Evolutionary conservation across 2,888 invertebrate species (phyloP).

Genomic region (Trachelus iudaicus): DNA sequence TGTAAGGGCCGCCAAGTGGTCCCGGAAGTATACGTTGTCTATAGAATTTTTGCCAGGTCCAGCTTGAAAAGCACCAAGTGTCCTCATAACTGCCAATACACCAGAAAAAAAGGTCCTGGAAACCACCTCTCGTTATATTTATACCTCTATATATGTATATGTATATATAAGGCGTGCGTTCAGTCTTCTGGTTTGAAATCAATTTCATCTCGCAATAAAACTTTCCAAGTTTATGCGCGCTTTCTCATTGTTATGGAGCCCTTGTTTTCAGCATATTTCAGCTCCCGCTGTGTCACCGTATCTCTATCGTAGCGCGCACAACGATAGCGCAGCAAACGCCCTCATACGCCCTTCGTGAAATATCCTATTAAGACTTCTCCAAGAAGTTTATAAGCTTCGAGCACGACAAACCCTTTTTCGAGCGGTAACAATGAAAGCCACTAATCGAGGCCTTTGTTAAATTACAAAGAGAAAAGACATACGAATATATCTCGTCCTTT

Average conservation of each 20-base stretch:
- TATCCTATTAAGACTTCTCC: neutral
- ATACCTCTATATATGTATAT: no score
- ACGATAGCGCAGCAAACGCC: neutral
- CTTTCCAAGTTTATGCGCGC: neutral
- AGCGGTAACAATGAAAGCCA: neutral
- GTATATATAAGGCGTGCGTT: neutral
- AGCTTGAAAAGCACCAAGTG: no score
- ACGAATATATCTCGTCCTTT: neutral
- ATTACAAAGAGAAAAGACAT: neutral
- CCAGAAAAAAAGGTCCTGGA: no score
- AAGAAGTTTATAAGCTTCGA: neutral
- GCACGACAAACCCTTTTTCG: neutral
- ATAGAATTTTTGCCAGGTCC: no score
- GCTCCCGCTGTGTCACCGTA: neutral
- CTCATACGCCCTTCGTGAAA: neutral
- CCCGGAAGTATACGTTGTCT: no score
- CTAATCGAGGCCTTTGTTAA: neutral
- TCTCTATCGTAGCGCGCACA: neutral
- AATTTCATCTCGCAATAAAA: conserved; percentile 4
- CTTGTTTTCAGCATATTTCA: conserved; percentile 5
- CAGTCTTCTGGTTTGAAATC: neutral
- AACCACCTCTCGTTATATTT: no score
- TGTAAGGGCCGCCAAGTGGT: no score
- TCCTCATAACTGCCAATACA: no score
- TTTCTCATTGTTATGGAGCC: conserved; percentile 1